Base-by-base conservation (phyloP, 1,140 invertebrate genomes). In the Scaptomyza graminum region DNA sequence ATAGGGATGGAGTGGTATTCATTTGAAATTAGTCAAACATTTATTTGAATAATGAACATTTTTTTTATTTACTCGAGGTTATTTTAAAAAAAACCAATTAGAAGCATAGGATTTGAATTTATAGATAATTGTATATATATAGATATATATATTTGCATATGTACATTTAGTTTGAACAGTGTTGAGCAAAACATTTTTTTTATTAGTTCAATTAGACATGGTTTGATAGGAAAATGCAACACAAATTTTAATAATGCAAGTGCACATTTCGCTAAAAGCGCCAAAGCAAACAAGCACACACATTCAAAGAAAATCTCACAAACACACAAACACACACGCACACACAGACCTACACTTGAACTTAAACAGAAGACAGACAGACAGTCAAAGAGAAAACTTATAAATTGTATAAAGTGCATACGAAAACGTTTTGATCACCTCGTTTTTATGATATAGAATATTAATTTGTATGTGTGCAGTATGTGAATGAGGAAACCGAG, bases 401-500 rank as follows among this genome's bases (percentile, higher is more conserved):
- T 34, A 51, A 79, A 63, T 64, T 74, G 72, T 74, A 74, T 49
- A 70, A 70, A 74, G 60, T 57, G 39, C 59, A 54, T 22, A 70
- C 39, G 46, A 51, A 16, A 55, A 43, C 37, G 64, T 61, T 68
- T 67, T 41, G 55, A 72, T 67, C 49, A 44, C 34, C 34, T 47
- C 49, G 34, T 73, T 73, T 67, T 67, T 54, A 73, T 34, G 51
- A 54, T 64, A 51, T 64, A 51, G 37, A 37, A 39, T 63, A 41
- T 59, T 70, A 43, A 70, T 70, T 54, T 63, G 60, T 62, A 60
- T 70, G 52, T 57, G 43, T 63, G 65, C 34, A n/a, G 37, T 15
- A 47, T 54, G 31, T 55, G 60, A 57, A 22, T 39, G 51, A 64
- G 12, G 15, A 25, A 28, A 74, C 46, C 31, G 49, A 75, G 31